A percentile compares a stretch with the other conserved stretches of the same genome.
These are phyloP conservation scores for Drosophila falleni DNA, from an alignment of 2,888 invertebrate genomes.

Conservation along the genomic window DNA sequence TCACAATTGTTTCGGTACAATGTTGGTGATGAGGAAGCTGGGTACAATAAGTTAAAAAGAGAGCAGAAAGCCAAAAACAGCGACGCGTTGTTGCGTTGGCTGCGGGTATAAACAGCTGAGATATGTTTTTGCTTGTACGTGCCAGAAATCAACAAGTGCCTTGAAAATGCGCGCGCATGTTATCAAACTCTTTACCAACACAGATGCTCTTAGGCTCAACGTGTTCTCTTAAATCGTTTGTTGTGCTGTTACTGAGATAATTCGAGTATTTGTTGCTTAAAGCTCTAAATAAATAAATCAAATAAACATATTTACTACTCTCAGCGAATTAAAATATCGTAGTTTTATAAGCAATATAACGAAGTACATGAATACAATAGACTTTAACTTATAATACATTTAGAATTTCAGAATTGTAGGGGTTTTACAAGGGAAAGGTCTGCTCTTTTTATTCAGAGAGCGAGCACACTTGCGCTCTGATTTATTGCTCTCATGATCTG, in stretches of 20 bases:
- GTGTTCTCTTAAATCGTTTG: conserved; percentile 31
- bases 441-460: no score
- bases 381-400: neutral
- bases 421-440: neutral
- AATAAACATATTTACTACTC: neutral
- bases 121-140: conserved; percentile 16
- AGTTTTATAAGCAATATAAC: neutral
- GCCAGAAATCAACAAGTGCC: conserved; percentile 74
- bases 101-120: conserved; percentile 63
- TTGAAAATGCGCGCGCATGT: conserved; percentile 65
- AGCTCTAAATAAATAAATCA: neutral
- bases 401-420: conserved; percentile 1
- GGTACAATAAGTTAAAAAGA: conserved; percentile 13
- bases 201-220: conserved; percentile 34
- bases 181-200: conserved; percentile 22
- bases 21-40: neutral
- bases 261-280: neutral
- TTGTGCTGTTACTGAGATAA: conserved; percentile 6
- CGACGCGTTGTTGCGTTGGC: conserved; percentile 35
- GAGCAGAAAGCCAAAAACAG: conserved; percentile 26
- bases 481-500: conserved; percentile 22
- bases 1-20: conserved; percentile 39
- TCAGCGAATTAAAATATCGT: no score
- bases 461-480: conserved; percentile 37
- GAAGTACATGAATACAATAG: no score